Percentiles rank a stretch among this genome's conserved stretches.
Evolutionary conservation across 2,113 vertebrate genomes (phyloP).

Genomic region (Noturus placidus): DNA sequence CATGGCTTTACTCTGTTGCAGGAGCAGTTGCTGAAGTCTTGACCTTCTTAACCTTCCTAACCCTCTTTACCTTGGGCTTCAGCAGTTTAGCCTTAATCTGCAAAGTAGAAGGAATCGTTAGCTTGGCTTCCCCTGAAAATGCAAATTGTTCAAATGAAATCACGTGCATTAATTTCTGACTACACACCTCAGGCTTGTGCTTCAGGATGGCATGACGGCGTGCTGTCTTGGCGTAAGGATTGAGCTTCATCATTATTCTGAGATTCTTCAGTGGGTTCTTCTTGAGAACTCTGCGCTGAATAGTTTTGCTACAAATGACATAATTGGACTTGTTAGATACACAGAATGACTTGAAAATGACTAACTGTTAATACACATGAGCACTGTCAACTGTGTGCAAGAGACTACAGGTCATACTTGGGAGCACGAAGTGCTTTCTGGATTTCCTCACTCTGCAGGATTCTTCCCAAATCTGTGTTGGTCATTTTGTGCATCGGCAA

Average conservation of each 20-base stretch:
- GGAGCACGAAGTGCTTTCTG: slow-evolving; percentile 90
- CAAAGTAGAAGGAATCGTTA: not conserved
- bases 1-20: slow-evolving; percentile 59
- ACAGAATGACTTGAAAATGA: not conserved
- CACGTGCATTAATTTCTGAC: not conserved
- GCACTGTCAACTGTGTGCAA: not conserved
- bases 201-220: slow-evolving; percentile 88
- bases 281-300: slow-evolving; percentile 90
- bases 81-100: slow-evolving; percentile 77
- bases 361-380: not conserved
- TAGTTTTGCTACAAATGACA: slow-evolving; percentile 81
- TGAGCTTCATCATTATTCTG: slow-evolving; percentile 94
- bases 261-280: slow-evolving; percentile 98
- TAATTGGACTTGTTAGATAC: not conserved
- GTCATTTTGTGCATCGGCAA: slow-evolving; percentile 98
- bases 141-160: not conserved
- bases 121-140: not conserved
- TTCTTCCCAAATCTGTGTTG: slow-evolving; percentile 92
- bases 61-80: slow-evolving; percentile 70
- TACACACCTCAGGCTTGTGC: slow-evolving; percentile 82
- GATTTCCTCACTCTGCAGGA: slow-evolving; percentile 94
- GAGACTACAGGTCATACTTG: slow-evolving; percentile 71
- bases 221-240: slow-evolving; percentile 92
- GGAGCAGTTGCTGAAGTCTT: slow-evolving; percentile 45
- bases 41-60: slow-evolving; percentile 58